These are phyloP conservation scores for Dissostichus mawsoni DNA, from an alignment of 2,113 vertebrate species.

Conservation along the genomic window DNA sequence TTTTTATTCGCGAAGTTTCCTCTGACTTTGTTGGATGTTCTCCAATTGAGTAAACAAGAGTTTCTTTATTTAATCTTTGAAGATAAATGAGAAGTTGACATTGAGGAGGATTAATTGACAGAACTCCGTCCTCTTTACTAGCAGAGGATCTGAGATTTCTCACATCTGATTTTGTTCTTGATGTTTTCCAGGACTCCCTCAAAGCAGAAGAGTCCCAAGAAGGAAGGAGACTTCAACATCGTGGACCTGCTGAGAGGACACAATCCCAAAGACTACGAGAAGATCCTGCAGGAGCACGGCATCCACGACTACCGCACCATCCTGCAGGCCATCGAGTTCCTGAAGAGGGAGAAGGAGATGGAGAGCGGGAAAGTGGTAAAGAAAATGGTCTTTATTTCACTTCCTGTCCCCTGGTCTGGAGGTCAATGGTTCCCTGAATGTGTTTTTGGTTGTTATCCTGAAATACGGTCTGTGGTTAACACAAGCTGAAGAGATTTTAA, in stretches of 20 bases:
- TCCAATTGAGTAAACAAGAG: too few species aligned
- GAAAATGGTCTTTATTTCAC: neutral
- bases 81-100: neutral
- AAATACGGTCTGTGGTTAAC: too few species aligned
- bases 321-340: slow-evolving; percentile 94
- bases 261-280: slow-evolving; percentile 98
- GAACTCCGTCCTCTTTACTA: neutral
- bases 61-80: too few species aligned
- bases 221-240: slow-evolving; percentile 90
- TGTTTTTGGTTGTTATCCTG: too few species aligned
- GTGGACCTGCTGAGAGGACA: slow-evolving; percentile 96
- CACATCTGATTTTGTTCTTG: neutral
- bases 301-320: slow-evolving; percentile 97
- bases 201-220: slow-evolving; percentile 91
- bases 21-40: too few species aligned
- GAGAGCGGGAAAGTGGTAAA: slow-evolving; percentile 89
- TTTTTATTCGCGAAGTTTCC: too few species aligned
- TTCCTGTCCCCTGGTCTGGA: too few species aligned
- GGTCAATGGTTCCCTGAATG: too few species aligned
- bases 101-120: neutral
- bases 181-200: slow-evolving; percentile 87
- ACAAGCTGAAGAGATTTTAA: too few species aligned
- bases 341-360: slow-evolving; percentile 90
- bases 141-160: neutral
- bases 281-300: slow-evolving; percentile 92